Conservation (phyloP, 2,888 invertebrate genomes). For the Drosophila prolongata region DNA sequence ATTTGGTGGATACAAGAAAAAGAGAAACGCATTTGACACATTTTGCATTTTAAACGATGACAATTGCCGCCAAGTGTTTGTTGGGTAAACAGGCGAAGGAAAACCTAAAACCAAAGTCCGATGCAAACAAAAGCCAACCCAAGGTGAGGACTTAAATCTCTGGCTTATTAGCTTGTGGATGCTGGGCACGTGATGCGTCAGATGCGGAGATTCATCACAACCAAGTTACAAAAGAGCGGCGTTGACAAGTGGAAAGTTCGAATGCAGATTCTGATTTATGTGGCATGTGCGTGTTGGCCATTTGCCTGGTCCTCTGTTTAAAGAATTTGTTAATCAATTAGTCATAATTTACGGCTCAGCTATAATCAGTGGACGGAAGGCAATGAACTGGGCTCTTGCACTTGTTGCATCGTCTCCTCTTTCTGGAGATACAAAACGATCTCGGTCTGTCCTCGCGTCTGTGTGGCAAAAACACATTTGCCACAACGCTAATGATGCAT, state of each 20-base stretch:
- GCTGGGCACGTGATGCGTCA: constrained; percentile 69
- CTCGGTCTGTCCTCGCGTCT: constrained; percentile 30
- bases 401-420: constrained; percentile 70
- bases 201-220: constrained; percentile 60
- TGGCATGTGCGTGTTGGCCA: constrained; percentile 54
- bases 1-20: constrained; percentile 50
- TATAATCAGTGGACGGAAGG: constrained; percentile 62
- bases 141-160: constrained; percentile 43
- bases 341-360: constrained; percentile 75
- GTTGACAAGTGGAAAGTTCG: constrained; percentile 49
- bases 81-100: constrained; percentile 58
- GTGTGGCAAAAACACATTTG: constrained; percentile 75
- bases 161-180: constrained; percentile 57
- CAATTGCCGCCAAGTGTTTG: constrained; percentile 76
- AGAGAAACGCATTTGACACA: constrained; percentile 78
- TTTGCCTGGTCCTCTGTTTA: constrained; percentile 34
- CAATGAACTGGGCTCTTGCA: constrained; percentile 70
- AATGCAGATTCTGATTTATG: constrained; percentile 63
- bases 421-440: constrained; percentile 22
- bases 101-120: constrained; percentile 22
- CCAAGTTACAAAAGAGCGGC: constrained; percentile 50
- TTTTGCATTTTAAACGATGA: constrained; percentile 78
- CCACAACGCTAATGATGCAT: constrained; percentile 81
- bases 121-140: constrained; percentile 48
- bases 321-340: constrained; percentile 77